phyloP scores from a whole-genome alignment of 2,797 vertebrate species.

The Hozukius guyotensis region DNA sequence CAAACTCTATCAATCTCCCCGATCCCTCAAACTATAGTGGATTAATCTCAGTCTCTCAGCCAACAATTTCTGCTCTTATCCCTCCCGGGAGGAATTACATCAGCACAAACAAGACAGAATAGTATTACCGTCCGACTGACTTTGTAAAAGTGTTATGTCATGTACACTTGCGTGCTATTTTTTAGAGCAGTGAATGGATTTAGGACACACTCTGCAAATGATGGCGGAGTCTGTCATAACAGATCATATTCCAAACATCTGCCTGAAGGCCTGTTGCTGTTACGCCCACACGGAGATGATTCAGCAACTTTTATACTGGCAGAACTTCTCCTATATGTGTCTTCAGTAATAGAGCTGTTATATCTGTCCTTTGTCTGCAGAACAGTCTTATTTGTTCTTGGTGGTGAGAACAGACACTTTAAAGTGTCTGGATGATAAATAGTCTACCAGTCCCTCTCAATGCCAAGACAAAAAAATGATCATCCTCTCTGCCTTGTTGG shows the following conservation, averaged over 20 bases:
- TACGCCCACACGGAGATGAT: background rate
- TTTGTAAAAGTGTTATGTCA: constrained; percentile 6
- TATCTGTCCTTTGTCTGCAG: background rate
- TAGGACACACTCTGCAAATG: background rate
- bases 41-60: constrained; percentile 11
- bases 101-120: constrained; percentile 18
- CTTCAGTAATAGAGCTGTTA: constrained; percentile 13
- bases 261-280: background rate
- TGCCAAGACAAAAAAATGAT: constrained; percentile 12
- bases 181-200: background rate
- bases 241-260: background rate
- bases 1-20: constrained; percentile 19
- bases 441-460: background rate
- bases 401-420: constrained; percentile 10
- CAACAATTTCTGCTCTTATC: background rate
- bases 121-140: constrained; percentile 2
- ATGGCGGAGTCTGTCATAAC: background rate
- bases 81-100: constrained; percentile 1
- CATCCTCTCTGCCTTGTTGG: background rate
- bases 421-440: constrained; percentile 41
- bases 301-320: background rate
- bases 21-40: background rate
- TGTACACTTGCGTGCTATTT: background rate
- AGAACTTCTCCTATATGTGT: background rate
- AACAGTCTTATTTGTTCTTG: constrained; percentile 8